A percentile compares a stretch with the other conserved stretches of the same genome.
Evolutionary conservation across 2,113 vertebrate genomes (phyloP).

Genomic region (Apeltes quadracus): DNA sequence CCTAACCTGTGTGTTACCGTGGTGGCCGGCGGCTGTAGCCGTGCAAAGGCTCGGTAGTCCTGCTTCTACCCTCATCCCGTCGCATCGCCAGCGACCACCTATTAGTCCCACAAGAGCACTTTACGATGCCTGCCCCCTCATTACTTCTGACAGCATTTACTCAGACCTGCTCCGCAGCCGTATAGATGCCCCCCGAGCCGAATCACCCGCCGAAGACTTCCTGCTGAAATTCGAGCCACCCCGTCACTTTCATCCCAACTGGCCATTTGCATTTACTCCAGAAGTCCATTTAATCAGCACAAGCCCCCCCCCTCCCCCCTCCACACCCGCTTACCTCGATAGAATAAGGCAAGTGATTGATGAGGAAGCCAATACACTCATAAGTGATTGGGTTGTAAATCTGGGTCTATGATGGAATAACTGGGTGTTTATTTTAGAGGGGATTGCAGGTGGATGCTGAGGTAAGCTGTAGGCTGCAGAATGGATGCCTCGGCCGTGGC

Average conservation of each 20-base stretch:
- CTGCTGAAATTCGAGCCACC: conserved; percentile 74
- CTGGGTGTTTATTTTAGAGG: conserved; percentile 76
- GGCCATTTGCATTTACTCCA: conserved; percentile 82
- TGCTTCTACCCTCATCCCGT: conserved; percentile 75
- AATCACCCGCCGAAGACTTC: conserved; percentile 77
- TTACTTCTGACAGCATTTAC: conserved; percentile 86
- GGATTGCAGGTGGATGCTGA: conserved; percentile 77
- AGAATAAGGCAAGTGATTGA: conserved; percentile 80
- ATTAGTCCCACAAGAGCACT: conserved; percentile 81
- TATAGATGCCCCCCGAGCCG: conserved; percentile 77
- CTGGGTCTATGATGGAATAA: conserved; percentile 76
- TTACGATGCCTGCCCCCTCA: conserved; percentile 84
- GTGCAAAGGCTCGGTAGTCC: conserved; percentile 54
- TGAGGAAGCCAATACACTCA: conserved; percentile 78
- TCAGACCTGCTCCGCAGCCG: conserved; percentile 79
- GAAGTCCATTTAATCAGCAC: conserved; percentile 84
- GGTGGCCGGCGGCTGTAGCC: conserved; percentile 60
- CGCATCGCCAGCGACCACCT: conserved; percentile 76
- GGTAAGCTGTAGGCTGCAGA: conserved; percentile 72
- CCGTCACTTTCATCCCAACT: conserved; percentile 63
- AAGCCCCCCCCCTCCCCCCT: conserved; percentile 31
- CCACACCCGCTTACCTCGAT: conserved; percentile 76
- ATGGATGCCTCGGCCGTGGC: conserved; percentile 45
- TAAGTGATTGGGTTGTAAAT: conserved; percentile 84
- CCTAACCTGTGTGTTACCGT: conserved; percentile 25